phyloP scores from a whole-genome alignment of 53 echinoderm and acorn worm species.

The Henricia sp. region DNA sequence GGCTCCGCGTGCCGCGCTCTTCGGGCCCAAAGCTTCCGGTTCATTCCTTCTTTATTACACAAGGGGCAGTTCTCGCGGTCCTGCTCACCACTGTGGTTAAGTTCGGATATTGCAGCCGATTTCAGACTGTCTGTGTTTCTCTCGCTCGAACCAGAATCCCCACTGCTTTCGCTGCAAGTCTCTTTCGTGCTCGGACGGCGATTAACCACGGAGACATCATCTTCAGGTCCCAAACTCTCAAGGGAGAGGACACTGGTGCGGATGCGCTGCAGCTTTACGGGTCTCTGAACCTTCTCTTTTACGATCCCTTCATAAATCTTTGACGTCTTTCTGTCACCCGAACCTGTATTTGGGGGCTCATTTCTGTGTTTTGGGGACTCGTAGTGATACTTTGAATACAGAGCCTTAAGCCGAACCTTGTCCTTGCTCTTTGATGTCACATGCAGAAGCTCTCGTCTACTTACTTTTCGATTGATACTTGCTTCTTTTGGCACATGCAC shows the following conservation, averaged over 20 bases:
- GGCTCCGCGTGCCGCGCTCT: background rate
- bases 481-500: no score
- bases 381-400: constrained; percentile 29
- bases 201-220: background rate
- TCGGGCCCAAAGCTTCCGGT: background rate
- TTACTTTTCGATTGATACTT: background rate
- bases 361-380: background rate
- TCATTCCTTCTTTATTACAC: background rate
- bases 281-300: background rate
- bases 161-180: constrained; percentile 25
- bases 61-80: background rate
- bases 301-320: background rate
- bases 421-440: constrained; percentile 16
- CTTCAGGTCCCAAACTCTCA: constrained; percentile 1
- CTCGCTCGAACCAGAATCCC: background rate
- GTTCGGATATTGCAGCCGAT: constrained; percentile 6
- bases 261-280: background rate
- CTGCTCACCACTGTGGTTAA: background rate
- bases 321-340: background rate
- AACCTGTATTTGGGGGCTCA: background rate
- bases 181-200: background rate
- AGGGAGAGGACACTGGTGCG: constrained; percentile 14
- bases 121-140: background rate
- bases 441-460: constrained; percentile 10
- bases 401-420: constrained; percentile 39